A percentile compares a stretch with the other conserved stretches of the same genome.
These are phyloP conservation scores for Ramphastos sulfuratus DNA, from an alignment of 2,113 vertebrate genomes.

Conservation along the genomic window DNA sequence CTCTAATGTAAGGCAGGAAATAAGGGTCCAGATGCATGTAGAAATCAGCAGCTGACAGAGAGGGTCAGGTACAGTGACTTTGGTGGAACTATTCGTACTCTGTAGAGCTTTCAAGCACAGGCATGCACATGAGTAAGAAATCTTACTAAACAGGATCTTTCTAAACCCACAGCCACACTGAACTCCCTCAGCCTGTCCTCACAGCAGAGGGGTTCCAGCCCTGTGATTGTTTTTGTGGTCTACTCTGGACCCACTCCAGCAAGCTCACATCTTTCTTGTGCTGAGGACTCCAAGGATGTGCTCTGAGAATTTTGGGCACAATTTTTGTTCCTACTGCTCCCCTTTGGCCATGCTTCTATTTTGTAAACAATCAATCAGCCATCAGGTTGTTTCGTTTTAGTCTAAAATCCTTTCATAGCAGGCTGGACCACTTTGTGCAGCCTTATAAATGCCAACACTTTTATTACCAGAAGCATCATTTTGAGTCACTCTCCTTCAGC, in stretches of 20 bases:
- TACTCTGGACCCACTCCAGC: background rate
- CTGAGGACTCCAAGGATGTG: background rate
- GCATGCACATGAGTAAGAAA: too few species aligned
- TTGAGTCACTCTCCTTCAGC: background rate
- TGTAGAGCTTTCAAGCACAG: too few species aligned
- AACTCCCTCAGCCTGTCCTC: background rate
- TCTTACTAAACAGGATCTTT: too few species aligned
- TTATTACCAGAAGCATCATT: background rate
- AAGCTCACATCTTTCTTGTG: background rate
- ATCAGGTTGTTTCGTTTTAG: background rate
- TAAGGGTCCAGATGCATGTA: too few species aligned
- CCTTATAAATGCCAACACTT: background rate
- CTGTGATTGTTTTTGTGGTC: too few species aligned
- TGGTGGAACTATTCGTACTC: too few species aligned
- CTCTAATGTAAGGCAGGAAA: too few species aligned
- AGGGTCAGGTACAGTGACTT: too few species aligned
- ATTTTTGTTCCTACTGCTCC: background rate
- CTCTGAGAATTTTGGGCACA: background rate
- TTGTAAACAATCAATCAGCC: background rate
- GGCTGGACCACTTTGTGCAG: background rate
- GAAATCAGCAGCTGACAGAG: too few species aligned
- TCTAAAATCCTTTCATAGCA: background rate
- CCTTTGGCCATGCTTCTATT: background rate
- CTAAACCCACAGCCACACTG: too few species aligned
- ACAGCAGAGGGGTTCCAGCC: background rate